A percentile compares a stretch with the other conserved stretches of the same genome.
Evolutionary conservation across 2,113 vertebrate genomes (phyloP).

Genomic region (Tapirus terrestris): DNA sequence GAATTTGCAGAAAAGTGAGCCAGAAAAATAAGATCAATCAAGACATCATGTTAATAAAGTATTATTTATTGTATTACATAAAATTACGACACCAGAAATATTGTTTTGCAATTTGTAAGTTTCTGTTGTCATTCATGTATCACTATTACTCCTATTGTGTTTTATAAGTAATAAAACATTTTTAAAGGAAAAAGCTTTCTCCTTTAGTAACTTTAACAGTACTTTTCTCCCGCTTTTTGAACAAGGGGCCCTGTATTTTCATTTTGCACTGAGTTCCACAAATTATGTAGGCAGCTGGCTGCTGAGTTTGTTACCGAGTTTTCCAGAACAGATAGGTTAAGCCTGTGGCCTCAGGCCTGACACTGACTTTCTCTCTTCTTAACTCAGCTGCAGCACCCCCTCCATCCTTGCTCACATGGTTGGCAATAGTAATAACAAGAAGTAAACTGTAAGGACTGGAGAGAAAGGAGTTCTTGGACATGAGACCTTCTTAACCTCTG

Average conservation of each 20-base stretch:
- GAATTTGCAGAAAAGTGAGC: conserved; percentile 48
- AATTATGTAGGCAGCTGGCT: neutral
- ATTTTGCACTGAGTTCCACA: neutral
- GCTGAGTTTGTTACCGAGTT: neutral
- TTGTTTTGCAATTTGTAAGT: conserved; percentile 30
- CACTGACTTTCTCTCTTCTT: neutral
- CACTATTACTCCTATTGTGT: neutral
- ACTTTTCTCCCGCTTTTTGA: neutral
- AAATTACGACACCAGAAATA: conserved; percentile 31
- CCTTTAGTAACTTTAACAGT: neutral
- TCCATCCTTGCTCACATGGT: neutral
- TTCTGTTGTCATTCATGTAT: neutral
- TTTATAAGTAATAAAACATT: conserved; percentile 16
- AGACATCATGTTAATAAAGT: conserved; percentile 44
- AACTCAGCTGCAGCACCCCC: neutral
- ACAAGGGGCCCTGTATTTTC: neutral
- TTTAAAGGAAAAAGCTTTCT: conserved; percentile 12
- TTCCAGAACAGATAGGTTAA: neutral
- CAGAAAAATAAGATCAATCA: conserved; percentile 45
- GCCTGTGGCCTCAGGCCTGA: neutral
- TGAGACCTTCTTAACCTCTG: neutral
- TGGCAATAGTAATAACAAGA: neutral
- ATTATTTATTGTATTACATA: conserved; percentile 27
- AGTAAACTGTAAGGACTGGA: neutral
- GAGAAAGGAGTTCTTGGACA: neutral